Percentiles rank a stretch among this genome's conserved stretches.
phyloP scores from a whole-genome alignment of 2,113 vertebrate species.

The Noctilio leporinus region DNA sequence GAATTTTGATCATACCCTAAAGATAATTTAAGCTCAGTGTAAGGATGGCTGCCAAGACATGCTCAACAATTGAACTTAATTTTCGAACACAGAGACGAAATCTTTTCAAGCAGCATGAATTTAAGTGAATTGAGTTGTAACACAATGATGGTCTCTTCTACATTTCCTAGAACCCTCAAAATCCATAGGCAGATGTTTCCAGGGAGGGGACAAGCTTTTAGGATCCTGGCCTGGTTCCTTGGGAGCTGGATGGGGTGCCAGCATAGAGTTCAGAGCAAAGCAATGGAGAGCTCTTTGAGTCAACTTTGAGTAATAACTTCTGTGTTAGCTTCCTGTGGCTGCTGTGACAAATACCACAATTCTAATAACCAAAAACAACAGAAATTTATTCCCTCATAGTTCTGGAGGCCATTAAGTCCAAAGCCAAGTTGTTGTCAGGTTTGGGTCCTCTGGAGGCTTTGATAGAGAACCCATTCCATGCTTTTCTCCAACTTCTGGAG shows the following conservation, averaged over 20 bases:
- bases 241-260: not conserved
- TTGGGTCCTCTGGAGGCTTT: not conserved
- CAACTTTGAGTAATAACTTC: not conserved
- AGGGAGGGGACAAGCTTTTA: not conserved
- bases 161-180: conserved; percentile 15
- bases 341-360: not conserved
- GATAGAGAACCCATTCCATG: not conserved
- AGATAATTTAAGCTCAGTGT: conserved; percentile 55
- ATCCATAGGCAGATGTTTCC: not conserved
- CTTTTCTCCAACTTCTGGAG: not conserved
- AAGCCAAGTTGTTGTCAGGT: not conserved
- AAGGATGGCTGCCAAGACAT: conserved; percentile 40
- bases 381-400: not conserved
- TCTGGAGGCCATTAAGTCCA: not conserved
- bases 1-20: conserved; percentile 50
- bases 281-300: not conserved
- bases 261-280: not conserved
- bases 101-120: conserved; percentile 4
- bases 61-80: conserved; percentile 21
- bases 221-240: not conserved
- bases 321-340: not conserved
- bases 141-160: not conserved
- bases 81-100: conserved; percentile 46
- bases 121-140: not conserved
- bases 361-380: not conserved